Evolutionary conservation across 2,888 invertebrate species (phyloP), one percentile per base, ranked within the genome.

Genomic region (Troilus luridus): DNA sequence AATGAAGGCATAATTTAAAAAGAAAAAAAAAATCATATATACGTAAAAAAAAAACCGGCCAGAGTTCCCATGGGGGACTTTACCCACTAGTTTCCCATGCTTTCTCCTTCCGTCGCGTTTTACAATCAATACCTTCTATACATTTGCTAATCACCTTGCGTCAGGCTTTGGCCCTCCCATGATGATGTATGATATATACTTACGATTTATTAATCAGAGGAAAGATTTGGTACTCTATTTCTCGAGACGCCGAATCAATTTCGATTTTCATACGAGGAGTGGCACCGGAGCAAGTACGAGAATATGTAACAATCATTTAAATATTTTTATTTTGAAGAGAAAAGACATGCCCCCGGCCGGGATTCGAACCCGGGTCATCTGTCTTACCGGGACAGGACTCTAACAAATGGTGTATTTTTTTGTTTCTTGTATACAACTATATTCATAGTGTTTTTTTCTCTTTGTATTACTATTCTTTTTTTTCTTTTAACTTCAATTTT

Each of bases 171-270:
- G 56, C 85, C 81, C 85, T 56, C 85, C n/a, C n/a, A 41, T 14
- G 85, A 85, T 85, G 85, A 85, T 85, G 85, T 21, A 56, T 85
- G 56, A 85, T 85, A 85, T 85, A 21, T 21, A 85, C 85, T 85
- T 85, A 56, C 85, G 56, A 56, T 58, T 56, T 85, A 56, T 85
- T 85, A n/a, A 56, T 56, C 85, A 12, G n/a, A n/a, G 27, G 6
- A 41, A 1, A 0, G 54, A n/a, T 85, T 58, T 85, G 56, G 56
- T n/a, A 1, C n/a, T 21, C n/a, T n/a, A 58, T 85, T 11, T 11
- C 56, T 14, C 11, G 12, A 21, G 85, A 56, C 56, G 54, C 56
- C n/a, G 14, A 56, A 85, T 85, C 56, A 85, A 58, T 85, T n/a
- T 56, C 56, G 85, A 85, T 54, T 11, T 14, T 12, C 85, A 56